A percentile compares a stretch with the other conserved stretches of the same genome.
Evolutionary conservation across 1,140 invertebrate species (phyloP).

Genomic region (Zaprionus camerounensis): DNA sequence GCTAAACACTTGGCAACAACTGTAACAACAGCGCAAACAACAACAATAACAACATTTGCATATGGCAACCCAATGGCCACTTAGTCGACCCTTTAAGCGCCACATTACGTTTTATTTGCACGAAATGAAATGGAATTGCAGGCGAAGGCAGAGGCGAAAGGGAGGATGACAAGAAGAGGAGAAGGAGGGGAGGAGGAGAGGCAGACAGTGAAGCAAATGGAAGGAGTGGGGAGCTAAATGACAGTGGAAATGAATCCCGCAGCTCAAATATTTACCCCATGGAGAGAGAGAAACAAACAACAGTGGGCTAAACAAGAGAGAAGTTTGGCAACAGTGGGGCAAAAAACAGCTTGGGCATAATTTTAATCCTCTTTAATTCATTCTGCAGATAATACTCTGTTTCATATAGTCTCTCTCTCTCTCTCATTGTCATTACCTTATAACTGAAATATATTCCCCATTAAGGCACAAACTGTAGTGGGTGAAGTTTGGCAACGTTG

Average conservation of each 20-base stretch:
- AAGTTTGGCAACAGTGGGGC: too few species aligned
- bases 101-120: constrained; percentile 53
- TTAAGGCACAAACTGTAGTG: background rate
- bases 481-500: background rate
- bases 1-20: constrained; percentile 47
- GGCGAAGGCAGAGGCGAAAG: background rate
- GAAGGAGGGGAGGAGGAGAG: background rate
- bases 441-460: too few species aligned
- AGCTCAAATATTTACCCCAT: constrained; percentile 17
- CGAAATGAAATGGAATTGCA: constrained; percentile 12
- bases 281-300: constrained; percentile 2
- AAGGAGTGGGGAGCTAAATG: background rate
- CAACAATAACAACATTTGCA: constrained; percentile 36
- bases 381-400: too few species aligned
- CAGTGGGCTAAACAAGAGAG: background rate
- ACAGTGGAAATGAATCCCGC: constrained; percentile 2
- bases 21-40: constrained; percentile 20
- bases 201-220: background rate
- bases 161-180: background rate
- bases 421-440: too few species aligned
- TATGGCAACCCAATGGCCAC: constrained; percentile 43
- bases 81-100: constrained; percentile 43
- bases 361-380: too few species aligned
- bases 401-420: too few species aligned
- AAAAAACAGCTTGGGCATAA: too few species aligned